Evolutionary conservation across 2,113 vertebrate genomes (phyloP), one percentile per base, ranked within the genome.

Genomic region (Paratilapia polleni): DNA sequence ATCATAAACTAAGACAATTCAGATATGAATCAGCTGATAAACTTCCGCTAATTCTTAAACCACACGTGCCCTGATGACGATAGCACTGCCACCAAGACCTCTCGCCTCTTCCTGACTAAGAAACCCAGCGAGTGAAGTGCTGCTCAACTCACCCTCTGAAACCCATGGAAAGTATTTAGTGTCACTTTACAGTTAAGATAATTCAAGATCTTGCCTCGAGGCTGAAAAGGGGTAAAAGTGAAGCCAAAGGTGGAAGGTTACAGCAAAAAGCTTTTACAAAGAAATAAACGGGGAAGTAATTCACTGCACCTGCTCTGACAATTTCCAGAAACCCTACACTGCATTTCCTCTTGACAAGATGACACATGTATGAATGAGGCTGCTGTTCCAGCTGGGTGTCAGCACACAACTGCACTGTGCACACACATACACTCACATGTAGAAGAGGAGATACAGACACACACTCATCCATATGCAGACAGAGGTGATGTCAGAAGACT

Each of bases 291-390:
- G 43, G 54, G 80, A 87, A 89, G 87, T 91, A 90, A 94, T 92
- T 94, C 82, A 89, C 54, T 86, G 90, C 92, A 91, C 90, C 93
- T 94, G 90, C 86, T 91, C 81, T 78, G 81, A 89, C 90, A 92
- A 90, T 87, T 66, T 91, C 66, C 56, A 81, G 88, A 86, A 94
- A 93, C 88, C 78, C 54, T 63, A 93, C 80, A 81, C 81, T 31
- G 31, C 41, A 28, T 91, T 86, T 85, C 70, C 85, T 54, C 11
- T 63, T 77, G 73, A 68, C 38, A 14, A 85, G 81, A 89, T 88
- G 88, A 93, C 87, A 91, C 90, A 80, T 89, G 82, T 52, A 84
- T 17, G 89, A 89, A 66, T 73, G 86, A 85, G 73, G 15, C 76
- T 81, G 73, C 52, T 86, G 82, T n/a, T n/a, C n/a, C 91, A 92